Evolutionary conservation across 53 echinoderm and acorn worm genomes (phyloP), one percentile per base, ranked within the genome.

Genomic region (Henricia sp.): DNA sequence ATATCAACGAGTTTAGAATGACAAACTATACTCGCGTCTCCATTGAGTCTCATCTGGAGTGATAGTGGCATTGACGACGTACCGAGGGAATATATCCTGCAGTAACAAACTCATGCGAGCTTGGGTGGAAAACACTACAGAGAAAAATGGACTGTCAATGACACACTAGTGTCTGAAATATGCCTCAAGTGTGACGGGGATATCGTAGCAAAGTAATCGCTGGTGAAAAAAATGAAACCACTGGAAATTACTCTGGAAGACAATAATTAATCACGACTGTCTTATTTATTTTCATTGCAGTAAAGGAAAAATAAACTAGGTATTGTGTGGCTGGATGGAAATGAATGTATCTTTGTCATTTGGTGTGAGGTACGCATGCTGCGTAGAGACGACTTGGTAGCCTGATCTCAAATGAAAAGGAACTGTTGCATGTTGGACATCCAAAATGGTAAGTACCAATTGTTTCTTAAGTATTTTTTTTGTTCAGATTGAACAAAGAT

Each of bases 1-100:
- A 29, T 34, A 29, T 34, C 62, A 60, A 33, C 62, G 62, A 32
- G 62, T 60, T 60, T 60, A 34, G 62, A 60, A 60, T 60, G 29
- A 60, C 62, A 60, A 60, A 27, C 62, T 60, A 16, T 60, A 60
- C 33, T 60, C 30, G 10, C 30, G 11, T 60, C 14, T 21, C 29
- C 62, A 32, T 27, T 28, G 27, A 60, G 62, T 29, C 16, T 60
- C 29, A 60, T 60, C 62, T 17, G 29, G 10, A 29, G 13, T 2
- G 62, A 60, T 60, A 60, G 30, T 10, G 62, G 62, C 62, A 29
- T 19, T 30, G 32, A 33, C 33, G 29, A 28, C 14, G 58, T 30
- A 60, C 32, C 33, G 12, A 14, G 11, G 29, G 62, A 60, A 20
- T 60, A 32, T 9, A 29, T 4, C 11, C 23, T 5, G 62, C 30